Evolutionary conservation across 2,888 invertebrate genomes (phyloP).

Genomic region (Cerastoderma edule): DNA sequence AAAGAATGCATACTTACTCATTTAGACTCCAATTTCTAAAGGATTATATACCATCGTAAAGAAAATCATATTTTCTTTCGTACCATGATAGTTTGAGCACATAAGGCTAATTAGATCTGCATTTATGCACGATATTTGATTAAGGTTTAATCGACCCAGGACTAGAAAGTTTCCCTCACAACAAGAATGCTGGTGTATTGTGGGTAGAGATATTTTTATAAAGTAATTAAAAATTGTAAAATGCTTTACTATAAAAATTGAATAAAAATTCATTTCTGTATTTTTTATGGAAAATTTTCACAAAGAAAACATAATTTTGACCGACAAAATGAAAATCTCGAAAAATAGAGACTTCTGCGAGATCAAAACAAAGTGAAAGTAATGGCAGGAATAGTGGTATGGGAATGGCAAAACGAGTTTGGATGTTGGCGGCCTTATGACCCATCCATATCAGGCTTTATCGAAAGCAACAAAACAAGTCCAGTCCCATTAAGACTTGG

Average conservation of each 20-base stretch:
- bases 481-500: slow-evolving; percentile 65
- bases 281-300: background rate
- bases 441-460: slow-evolving; percentile 69
- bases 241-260: background rate
- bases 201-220: slow-evolving; percentile 52
- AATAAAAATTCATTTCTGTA: background rate
- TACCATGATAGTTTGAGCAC: too few species aligned
- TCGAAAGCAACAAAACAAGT: slow-evolving; percentile 68
- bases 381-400: slow-evolving; percentile 74
- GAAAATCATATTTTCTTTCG: too few species aligned
- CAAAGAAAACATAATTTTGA: background rate
- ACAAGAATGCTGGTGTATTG: slow-evolving; percentile 68
- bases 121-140: too few species aligned
- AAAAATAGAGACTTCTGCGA: slow-evolving; percentile 23
- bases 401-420: slow-evolving; percentile 79
- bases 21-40: too few species aligned
- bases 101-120: too few species aligned
- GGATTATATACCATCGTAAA: too few species aligned
- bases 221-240: background rate
- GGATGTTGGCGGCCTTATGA: slow-evolving; percentile 77
- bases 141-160: slow-evolving; percentile 4
- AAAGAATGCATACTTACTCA: too few species aligned
- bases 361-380: slow-evolving; percentile 52
- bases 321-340: background rate
- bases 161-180: slow-evolving; percentile 68